A percentile compares a stretch with the other conserved stretches of the same genome.
phyloP scores from a whole-genome alignment of 2,888 invertebrate species.

The Timema cristinae region DNA sequence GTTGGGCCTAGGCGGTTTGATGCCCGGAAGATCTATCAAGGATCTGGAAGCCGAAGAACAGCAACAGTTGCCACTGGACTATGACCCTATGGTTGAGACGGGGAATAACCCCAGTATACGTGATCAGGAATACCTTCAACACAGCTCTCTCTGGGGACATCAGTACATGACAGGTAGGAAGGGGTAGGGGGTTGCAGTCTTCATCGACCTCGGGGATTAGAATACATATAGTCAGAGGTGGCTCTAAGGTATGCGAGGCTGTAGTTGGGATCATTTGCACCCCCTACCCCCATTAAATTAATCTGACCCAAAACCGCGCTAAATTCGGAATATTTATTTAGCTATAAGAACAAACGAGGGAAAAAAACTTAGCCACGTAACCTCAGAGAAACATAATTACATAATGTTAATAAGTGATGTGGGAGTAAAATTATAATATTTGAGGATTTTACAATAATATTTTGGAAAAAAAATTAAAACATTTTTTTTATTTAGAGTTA shows the following conservation, averaged over 20 bases:
- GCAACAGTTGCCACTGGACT: slow-evolving; percentile 54
- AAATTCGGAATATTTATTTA: not conserved
- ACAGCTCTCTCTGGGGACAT: slow-evolving; percentile 58
- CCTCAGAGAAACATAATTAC: not conserved
- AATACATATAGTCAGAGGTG: too few relatives aligned
- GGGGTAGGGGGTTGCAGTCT: slow-evolving; percentile 27
- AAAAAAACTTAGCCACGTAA: not conserved
- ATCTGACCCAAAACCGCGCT: too few relatives aligned
- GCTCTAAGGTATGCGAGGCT: too few relatives aligned
- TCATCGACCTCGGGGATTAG: not conserved
- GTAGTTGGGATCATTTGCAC: too few relatives aligned
- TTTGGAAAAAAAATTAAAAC: not conserved
- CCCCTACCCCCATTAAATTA: not conserved
- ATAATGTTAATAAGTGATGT: too few relatives aligned
- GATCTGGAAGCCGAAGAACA: slow-evolving; percentile 55
- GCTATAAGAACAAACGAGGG: not conserved
- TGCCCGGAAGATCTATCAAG: slow-evolving; percentile 49
- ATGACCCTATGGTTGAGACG: slow-evolving; percentile 64
- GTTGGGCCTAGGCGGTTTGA: slow-evolving; percentile 17
- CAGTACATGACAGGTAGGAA: slow-evolving; percentile 62
- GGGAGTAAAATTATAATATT: too few relatives aligned
- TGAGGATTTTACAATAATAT: too few relatives aligned
- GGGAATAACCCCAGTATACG: slow-evolving; percentile 71
- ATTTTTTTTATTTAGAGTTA: not conserved
- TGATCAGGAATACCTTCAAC: slow-evolving; percentile 83